phyloP scores from a whole-genome alignment of 2,113 vertebrate genomes.

The Solea solea region DNA sequence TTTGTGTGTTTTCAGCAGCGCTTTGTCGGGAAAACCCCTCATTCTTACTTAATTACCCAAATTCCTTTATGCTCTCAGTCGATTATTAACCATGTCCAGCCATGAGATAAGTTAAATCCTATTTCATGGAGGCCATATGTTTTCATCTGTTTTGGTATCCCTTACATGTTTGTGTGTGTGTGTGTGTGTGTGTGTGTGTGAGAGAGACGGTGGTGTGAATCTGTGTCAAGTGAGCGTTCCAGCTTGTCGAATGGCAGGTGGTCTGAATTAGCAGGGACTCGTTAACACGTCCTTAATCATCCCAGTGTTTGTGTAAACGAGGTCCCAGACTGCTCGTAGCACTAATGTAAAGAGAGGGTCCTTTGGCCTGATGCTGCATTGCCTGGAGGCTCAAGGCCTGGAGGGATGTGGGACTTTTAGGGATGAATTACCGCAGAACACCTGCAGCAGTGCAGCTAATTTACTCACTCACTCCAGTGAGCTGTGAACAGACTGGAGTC shows the following conservation, averaged over 20 bases:
- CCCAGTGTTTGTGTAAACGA: constrained; percentile 74
- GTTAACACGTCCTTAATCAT: constrained; percentile 79
- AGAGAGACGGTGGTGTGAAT: constrained; percentile 20
- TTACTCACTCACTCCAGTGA: constrained; percentile 47
- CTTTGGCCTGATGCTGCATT: constrained; percentile 37
- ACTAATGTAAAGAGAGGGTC: constrained; percentile 64
- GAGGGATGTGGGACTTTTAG: constrained; percentile 43
- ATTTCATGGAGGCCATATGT: constrained; percentile 31
- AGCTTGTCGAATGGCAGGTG: constrained; percentile 64
- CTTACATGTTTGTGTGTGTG: constrained; percentile 6
- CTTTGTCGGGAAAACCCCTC: constrained; percentile 37
- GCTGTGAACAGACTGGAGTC: constrained; percentile 46
- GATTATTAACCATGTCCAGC: constrained; percentile 26
- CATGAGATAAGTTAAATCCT: constrained; percentile 13
- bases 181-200: constrained; percentile 19
- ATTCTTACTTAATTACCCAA: constrained; percentile 44
- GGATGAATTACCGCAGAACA: constrained; percentile 57
- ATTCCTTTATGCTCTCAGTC: constrained; percentile 39
- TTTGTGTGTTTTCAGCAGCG: constrained; percentile 40
- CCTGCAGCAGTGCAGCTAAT: constrained; percentile 53
- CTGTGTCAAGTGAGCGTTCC: constrained; percentile 24
- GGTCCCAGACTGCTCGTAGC: constrained; percentile 54
- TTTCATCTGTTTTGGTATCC: constrained; percentile 23
- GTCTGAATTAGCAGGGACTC: constrained; percentile 67
- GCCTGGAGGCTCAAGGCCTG: constrained; percentile 50